phyloP scores from a whole-genome alignment of 1,140 invertebrate species.

The Aphelenchoides avenae region DNA sequence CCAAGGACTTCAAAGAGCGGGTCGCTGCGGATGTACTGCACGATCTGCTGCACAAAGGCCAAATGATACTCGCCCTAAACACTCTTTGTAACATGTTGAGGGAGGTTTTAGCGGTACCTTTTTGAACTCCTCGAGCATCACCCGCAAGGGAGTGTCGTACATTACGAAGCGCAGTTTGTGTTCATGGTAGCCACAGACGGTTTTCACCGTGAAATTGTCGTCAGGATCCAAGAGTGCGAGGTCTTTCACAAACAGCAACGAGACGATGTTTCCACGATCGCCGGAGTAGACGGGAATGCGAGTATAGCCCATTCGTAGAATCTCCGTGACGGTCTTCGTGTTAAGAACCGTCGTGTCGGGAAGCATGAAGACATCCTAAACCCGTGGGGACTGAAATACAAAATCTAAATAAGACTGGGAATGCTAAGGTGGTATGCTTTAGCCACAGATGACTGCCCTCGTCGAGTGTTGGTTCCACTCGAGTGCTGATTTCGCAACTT shows the following conservation, averaged over 20 bases:
- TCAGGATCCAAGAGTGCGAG: constrained; percentile 87
- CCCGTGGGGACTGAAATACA: too few relatives aligned
- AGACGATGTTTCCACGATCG: constrained; percentile 78
- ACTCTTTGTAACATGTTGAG: too few relatives aligned
- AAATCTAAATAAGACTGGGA: too few relatives aligned
- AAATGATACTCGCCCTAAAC: too few relatives aligned
- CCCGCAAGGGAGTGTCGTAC: constrained; percentile 85
- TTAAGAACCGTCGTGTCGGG: constrained; percentile 54
- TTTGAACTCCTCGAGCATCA: constrained; percentile 94
- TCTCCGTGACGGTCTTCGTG: constrained; percentile 81
- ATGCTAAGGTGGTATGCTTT: too few relatives aligned
- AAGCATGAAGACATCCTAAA: constrained; percentile 59
- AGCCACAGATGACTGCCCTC: too few relatives aligned
- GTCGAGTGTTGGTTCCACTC: too few relatives aligned
- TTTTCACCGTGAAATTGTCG: constrained; percentile 62
- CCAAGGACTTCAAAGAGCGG: constrained; percentile 64
- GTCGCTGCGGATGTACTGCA: constrained; percentile 58
- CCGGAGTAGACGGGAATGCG: constrained; percentile 80
- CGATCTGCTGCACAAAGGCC: constrained; percentile 36
- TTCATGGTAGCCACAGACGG: constrained; percentile 90
- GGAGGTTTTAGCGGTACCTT: constrained; percentile 65
- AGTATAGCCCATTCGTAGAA: constrained; percentile 86
- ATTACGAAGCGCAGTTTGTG: constrained; percentile 91
- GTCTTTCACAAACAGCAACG: constrained; percentile 94
- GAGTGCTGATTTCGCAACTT: too few relatives aligned